A percentile compares a stretch with the other conserved stretches of the same genome.
phyloP scores from a whole-genome alignment of 2,113 vertebrate species.

The Marcusenius ussheri region DNA sequence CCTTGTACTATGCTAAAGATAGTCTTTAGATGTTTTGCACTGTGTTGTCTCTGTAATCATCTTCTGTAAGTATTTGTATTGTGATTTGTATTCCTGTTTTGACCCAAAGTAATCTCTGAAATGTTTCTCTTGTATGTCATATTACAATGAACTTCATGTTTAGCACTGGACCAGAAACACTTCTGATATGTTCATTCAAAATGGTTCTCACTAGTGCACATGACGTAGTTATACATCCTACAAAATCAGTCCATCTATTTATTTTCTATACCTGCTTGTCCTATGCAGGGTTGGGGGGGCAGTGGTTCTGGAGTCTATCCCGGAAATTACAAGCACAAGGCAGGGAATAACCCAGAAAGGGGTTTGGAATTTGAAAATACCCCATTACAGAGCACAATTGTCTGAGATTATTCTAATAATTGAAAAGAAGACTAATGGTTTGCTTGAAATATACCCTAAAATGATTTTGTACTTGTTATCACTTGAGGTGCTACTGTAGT shows the following conservation, averaged over 20 bases:
- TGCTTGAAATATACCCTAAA: not conserved
- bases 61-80: not conserved
- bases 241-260: not conserved
- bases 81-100: not conserved
- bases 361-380: too few species aligned
- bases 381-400: not conserved
- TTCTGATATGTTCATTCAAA: not conserved
- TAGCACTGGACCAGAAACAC: not conserved
- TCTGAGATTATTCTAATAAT: not conserved
- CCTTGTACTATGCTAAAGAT: not conserved
- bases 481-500: not conserved
- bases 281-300: not conserved
- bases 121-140: not conserved
- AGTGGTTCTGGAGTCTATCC: not conserved
- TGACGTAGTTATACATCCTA: not conserved
- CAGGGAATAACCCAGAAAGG: not conserved
- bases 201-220: not conserved
- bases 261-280: not conserved
- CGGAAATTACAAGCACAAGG: not conserved
- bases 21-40: not conserved
- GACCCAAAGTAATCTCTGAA: not conserved
- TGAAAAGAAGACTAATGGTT: not conserved
- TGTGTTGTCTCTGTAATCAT: not conserved
- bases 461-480: not conserved
- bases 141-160: not conserved